Conservation (phyloP, 2,113 vertebrate species). For the Hippocampus barbouri region DNA sequence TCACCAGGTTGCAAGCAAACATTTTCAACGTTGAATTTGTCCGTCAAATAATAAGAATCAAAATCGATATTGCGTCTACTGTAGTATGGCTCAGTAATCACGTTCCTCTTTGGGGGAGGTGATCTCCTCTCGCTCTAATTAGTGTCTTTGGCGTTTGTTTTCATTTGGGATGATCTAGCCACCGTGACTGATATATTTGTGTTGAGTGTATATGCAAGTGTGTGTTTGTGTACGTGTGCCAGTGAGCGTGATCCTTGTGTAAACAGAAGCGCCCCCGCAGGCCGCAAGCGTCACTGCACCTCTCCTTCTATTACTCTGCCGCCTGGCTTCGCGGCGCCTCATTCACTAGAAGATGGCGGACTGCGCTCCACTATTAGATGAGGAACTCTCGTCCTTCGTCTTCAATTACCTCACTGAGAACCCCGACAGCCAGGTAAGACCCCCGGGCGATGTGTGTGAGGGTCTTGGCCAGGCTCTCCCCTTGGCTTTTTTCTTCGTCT, state of each 20-base stretch:
- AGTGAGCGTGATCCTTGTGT: conserved; percentile 8
- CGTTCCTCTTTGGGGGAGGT: too few species aligned
- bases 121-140: background rate
- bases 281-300: conserved; percentile 49
- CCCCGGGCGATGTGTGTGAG: background rate
- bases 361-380: conserved; percentile 92
- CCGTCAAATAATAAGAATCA: too few species aligned
- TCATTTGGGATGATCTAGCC: background rate
- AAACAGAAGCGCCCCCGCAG: conserved; percentile 58
- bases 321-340: conserved; percentile 64
- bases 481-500: background rate
- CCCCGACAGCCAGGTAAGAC: conserved; percentile 84
- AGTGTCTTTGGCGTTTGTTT: background rate
- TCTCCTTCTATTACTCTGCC: conserved; percentile 63
- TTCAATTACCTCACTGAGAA: conserved; percentile 93
- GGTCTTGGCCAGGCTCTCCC: conserved; percentile 10
- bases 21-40: too few species aligned
- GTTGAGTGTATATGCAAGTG: background rate
- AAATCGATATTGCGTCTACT: too few species aligned
- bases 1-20: too few species aligned
- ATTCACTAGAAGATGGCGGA: conserved; percentile 97
- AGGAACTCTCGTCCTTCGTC: conserved; percentile 95
- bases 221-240: background rate
- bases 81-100: too few species aligned
- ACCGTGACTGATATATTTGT: background rate